Conservation (phyloP, 2,888 invertebrate genomes). For the Lampropteryx suffumata region DNA sequence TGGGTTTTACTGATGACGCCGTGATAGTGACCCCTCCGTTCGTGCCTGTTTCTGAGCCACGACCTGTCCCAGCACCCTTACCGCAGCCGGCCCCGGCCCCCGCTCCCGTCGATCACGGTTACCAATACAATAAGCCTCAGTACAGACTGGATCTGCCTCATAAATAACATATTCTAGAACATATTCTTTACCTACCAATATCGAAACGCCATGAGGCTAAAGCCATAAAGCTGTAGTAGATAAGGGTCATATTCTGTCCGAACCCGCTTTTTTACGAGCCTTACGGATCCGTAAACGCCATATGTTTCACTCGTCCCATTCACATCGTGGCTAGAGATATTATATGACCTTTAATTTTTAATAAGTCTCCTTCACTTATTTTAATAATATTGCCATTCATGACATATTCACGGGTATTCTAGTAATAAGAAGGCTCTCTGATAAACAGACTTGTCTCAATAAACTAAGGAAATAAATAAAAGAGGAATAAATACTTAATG, state of each 20-base stretch:
- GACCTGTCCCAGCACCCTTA: constrained; percentile 37
- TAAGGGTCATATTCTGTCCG: background rate
- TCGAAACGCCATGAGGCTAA: constrained; percentile 7
- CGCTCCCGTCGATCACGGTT: constrained; percentile 36
- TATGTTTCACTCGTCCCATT: background rate
- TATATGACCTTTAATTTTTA: background rate
- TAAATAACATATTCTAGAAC: constrained; percentile 46
- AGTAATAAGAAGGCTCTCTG: background rate
- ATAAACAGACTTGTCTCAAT: background rate
- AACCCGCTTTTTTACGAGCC: no score
- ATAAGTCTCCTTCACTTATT: background rate
- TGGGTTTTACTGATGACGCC: constrained; percentile 72
- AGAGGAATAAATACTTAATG: background rate
- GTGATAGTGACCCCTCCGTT: constrained; percentile 74
- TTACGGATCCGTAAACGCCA: background rate
- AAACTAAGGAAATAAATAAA: constrained; percentile 10
- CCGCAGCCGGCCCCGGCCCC: constrained; percentile 40
- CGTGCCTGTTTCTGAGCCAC: constrained; percentile 54
- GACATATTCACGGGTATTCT: constrained; percentile 12
- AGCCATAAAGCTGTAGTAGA: constrained; percentile 2
- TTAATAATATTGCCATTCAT: constrained; percentile 8
- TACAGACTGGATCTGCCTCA: constrained; percentile 68
- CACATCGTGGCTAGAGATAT: background rate
- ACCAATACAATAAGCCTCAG: constrained; percentile 70
- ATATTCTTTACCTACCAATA: background rate